Base-by-base conservation (phyloP, 2,113 vertebrate species). In the Atlantisia rogersi region DNA sequence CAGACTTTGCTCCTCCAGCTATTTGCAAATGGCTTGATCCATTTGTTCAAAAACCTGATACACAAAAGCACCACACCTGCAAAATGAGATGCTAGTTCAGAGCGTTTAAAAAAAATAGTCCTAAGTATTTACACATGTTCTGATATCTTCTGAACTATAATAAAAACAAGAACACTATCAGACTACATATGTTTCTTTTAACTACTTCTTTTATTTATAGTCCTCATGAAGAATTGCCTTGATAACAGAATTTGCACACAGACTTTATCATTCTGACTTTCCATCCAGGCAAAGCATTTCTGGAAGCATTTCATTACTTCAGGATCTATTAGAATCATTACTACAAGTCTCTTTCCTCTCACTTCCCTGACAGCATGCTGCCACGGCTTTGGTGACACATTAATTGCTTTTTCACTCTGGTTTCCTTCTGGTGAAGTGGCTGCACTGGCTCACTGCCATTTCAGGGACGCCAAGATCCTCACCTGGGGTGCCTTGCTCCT, bases 281-380 rank as follows among this genome's bases (percentile, higher is more conserved):
- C 55, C n/a, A 42, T 24, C 37, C 39, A 90, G 87, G 17, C 32
- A 88, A 75, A 77, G 50, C 35, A 59, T 69, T 92, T 94, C 68
- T 94, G 84, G 93, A 87, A 94, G 65, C 35, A 87, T 82, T 95
- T 96, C 74, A 93, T 94, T 94, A 88, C 56, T 88, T 88, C 82
- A 81, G 21, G 26, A 81, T 59, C 76, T 88, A 78, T 80, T 62
- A 78, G 52, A 90, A 86, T 88, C 70, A 79, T 50, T 87, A 39
- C 44, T 91, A 40, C 21, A 86, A 10, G 12, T 73, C 75, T 90
- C 24, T 86, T 74, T 56, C 29, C 42, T 86, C 56, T 84, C 63
- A 48, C 55, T 95, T 69, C 82, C 59, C 40, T 86, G 55, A 37
- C 39, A 59, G 64, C 63, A 58, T 67, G 39, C 32, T 93, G 71